phyloP scores from a whole-genome alignment of 2,113 vertebrate species.

The Pluvianellus socialis region DNA sequence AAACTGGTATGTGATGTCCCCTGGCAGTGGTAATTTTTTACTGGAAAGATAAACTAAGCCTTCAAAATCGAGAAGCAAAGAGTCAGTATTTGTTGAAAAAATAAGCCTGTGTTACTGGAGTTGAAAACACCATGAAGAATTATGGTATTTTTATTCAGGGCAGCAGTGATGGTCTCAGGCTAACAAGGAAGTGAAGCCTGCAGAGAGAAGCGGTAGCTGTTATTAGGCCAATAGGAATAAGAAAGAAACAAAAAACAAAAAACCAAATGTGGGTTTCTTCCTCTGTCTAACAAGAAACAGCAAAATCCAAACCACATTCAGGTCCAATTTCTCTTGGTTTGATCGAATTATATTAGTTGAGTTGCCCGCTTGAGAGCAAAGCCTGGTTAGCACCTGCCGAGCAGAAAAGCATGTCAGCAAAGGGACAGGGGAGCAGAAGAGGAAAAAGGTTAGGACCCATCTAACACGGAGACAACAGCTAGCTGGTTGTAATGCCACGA shows the following conservation, averaged over 20 bases:
- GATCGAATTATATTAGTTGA: not conserved
- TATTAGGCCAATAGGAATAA: not conserved
- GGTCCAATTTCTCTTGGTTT: not conserved
- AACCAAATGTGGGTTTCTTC: not conserved
- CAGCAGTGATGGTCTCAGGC: not conserved
- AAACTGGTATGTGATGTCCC: not conserved
- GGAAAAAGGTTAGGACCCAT: not conserved
- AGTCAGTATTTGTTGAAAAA: not conserved
- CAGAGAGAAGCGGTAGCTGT: not conserved
- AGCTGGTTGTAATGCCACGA: accelerated
- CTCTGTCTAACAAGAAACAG: not conserved
- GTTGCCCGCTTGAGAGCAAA: not conserved
- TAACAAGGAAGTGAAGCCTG: not conserved
- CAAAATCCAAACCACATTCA: not conserved
- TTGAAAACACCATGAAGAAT: not conserved
- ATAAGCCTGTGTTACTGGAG: not conserved
- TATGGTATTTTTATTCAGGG: not conserved
- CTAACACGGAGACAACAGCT: not conserved
- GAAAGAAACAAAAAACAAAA: not conserved
- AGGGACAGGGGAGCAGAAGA: not conserved
- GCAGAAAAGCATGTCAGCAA: not conserved
- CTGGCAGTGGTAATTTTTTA: not conserved
- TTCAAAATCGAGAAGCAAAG: not conserved
- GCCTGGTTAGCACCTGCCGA: not conserved
- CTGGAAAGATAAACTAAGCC: not conserved